A percentile compares a stretch with the other conserved stretches of the same genome.
Conservation (phyloP, 1,140 invertebrate genomes). For the Pachypsylla venusta region DNA sequence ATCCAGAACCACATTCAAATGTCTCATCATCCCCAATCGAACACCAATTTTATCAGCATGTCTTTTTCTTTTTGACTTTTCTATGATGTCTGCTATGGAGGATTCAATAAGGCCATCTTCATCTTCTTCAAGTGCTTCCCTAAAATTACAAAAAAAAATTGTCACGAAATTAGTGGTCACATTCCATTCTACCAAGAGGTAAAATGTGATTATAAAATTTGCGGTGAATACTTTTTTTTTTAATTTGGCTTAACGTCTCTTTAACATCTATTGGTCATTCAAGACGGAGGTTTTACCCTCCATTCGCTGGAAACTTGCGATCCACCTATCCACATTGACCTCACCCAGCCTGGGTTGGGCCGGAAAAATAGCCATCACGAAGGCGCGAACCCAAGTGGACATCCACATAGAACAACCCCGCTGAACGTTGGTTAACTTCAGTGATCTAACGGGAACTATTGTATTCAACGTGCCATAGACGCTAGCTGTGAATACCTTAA, state of each 20-base stretch:
- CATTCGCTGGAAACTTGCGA: no score
- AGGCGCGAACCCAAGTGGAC: no score
- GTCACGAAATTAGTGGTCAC: neutral
- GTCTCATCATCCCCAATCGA: slow-evolving; percentile 90
- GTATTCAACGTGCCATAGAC: no score
- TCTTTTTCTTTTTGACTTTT: slow-evolving; percentile 67
- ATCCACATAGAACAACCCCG: no score
- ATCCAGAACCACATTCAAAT: slow-evolving; percentile 82
- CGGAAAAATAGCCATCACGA: no score
- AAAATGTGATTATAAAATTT: neutral
- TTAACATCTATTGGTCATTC: no score
- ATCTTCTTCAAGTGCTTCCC: slow-evolving; percentile 95
- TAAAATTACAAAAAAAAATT: slow-evolving; percentile 29
- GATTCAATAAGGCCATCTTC: slow-evolving; percentile 79
- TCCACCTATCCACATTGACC: no score
- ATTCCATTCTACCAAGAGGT: neutral
- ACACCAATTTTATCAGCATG: slow-evolving; percentile 55
- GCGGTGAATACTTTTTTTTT: neutral
- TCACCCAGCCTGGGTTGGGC: no score
- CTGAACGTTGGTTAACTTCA: no score
- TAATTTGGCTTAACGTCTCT: no score
- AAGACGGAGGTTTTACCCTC: no score
- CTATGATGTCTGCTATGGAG: slow-evolving; percentile 77
- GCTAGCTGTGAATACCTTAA: neutral
- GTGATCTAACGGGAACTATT: no score